Evolutionary conservation across 37 sponge, comb jelly and placozoan species (phyloP), one percentile per base, ranked within the genome.

Genomic region (Spongilla lacustris): DNA sequence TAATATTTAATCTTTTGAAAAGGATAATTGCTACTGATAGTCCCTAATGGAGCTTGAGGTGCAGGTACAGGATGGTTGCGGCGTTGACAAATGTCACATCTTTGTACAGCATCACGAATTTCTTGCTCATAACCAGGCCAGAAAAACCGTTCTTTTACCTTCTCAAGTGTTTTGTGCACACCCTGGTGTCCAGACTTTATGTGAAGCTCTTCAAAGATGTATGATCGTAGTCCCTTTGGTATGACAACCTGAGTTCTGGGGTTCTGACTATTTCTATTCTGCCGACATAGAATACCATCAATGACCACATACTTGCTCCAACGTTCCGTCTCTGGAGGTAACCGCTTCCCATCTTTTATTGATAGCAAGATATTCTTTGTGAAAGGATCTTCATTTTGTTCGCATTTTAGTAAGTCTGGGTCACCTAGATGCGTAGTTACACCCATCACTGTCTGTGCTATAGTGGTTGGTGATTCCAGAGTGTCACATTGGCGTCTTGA

Each of bases 111-210:
- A 27, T 74, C 4, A 29, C n/a, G 49, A 36, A 73, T 31, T 3
- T 72, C 50, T 12, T 24, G 17, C 28, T 35, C 28, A 38, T 83
- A 73, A 17, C 83, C 83, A 38, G 74, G 83, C 83, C 83, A 83
- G 29, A 73, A 74, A 1, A n/a, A 72, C 12, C 74, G 24, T 41
- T 83, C 83, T 36, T 25, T 72, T 26, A 83, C 26, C 46, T 72
- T 80, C 26, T 24, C 50, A 29, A 83, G 0, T 0, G 73, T 83
- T 28, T 73, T 83, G 27, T 83, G 25, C 25, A 73, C 74, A 30
- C 74, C 83, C 0, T 73, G 28, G 48, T 83, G 83, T 3, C 83
- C 83, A 6, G 48, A 12, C 8, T 33, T 33, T 29, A 5, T 2
- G 29, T 83, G 83, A 0, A 83, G 41, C n/a, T 83, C 50, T 22